A percentile compares a stretch with the other conserved stretches of the same genome.
Evolutionary conservation across 1,140 invertebrate genomes (phyloP).

Genomic region (Euura saliciscinereae): DNA sequence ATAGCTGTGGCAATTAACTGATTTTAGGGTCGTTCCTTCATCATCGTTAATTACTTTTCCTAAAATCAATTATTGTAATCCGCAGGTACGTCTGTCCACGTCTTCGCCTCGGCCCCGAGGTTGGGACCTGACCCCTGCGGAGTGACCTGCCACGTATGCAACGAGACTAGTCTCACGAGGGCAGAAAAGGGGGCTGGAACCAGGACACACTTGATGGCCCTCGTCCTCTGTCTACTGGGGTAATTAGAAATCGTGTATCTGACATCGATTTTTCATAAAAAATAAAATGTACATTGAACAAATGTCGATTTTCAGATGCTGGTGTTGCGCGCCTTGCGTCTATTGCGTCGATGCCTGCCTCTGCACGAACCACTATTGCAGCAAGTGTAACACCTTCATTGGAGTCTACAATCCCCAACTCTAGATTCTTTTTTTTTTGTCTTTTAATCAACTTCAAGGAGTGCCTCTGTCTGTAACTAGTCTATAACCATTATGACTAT

Average conservation of each 20-base stretch:
- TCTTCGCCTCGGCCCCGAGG: not conserved
- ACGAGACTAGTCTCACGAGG: slow-evolving; percentile 53
- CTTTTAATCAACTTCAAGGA: too few species aligned
- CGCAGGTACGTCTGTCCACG: not conserved
- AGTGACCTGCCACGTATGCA: slow-evolving; percentile 63
- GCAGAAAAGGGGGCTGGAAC: slow-evolving; percentile 59
- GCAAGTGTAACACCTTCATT: slow-evolving; percentile 33
- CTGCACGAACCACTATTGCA: slow-evolving; percentile 38
- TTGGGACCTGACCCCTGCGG: slow-evolving; percentile 57
- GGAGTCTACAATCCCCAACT: slow-evolving; percentile 24
- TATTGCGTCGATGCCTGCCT: slow-evolving; percentile 37
- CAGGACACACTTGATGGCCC: slow-evolving; percentile 67
- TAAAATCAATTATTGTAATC: not conserved
- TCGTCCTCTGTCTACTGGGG: slow-evolving; percentile 64
- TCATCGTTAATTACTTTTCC: too few species aligned
- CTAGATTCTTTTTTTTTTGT: not conserved
- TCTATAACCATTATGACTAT: too few species aligned
- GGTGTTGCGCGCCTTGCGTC: slow-evolving; percentile 31
- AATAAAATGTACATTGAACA: slow-evolving; percentile 22
- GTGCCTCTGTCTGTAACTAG: too few species aligned
- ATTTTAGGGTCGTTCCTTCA: too few species aligned
- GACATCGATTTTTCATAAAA: not conserved
- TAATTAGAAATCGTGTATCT: slow-evolving; percentile 37
- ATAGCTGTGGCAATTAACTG: too few species aligned
- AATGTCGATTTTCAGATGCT: slow-evolving; percentile 32